Evolutionary conservation across 2,113 vertebrate species (phyloP), one percentile per base, ranked within the genome.

Genomic region (Anoura caudifer): DNA sequence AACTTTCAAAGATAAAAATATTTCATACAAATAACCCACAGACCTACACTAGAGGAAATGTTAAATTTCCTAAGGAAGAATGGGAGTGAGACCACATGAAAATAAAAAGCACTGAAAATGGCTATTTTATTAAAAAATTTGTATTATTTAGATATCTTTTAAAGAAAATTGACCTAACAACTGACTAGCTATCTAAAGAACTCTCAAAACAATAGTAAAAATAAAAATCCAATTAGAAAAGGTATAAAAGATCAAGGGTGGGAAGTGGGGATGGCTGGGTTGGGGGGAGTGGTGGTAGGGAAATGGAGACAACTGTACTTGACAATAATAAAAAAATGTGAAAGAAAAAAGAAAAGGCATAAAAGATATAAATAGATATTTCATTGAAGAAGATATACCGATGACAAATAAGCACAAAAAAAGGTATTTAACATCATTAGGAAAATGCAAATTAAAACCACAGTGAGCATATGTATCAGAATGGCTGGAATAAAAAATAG

Each of bases 151-250:
- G 63, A 43, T 79, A 13, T 80, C 9, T 59, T 69, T 93, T 54
- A 86, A 94, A 87, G 50, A 63, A 22, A 69, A 87, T 4, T 95
- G 50, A 82, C 54, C 45, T 79, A 45, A 93, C 8, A 93, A 67
- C 52, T 82, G 31, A 85, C 17, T 94, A 83, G 16, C 31, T 83
- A 69, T 52, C 14, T 67, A 72, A 88, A 86, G 33, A 65, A 70
- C 31, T 81, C 45, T 88, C 20, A 95, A 85, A 95, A 87, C 47
- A 93, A 87, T 5, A 81, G 45, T 95, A 19, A 85, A 90, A 93
- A 85, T 59, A 41, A 75, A 65, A 90, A 80, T 84, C 2, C 38
- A 86, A 7, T 93, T 91, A 72, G 31, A 82, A 97, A 94, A 77
- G 43, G 33, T 89, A 33, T 14, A 79, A 83, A 93, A 79, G 20